A percentile compares a stretch with the other conserved stretches of the same genome.
These are phyloP conservation scores for Pimephales promelas DNA, from an alignment of 2,113 vertebrate genomes.

Conservation along the genomic window DNA sequence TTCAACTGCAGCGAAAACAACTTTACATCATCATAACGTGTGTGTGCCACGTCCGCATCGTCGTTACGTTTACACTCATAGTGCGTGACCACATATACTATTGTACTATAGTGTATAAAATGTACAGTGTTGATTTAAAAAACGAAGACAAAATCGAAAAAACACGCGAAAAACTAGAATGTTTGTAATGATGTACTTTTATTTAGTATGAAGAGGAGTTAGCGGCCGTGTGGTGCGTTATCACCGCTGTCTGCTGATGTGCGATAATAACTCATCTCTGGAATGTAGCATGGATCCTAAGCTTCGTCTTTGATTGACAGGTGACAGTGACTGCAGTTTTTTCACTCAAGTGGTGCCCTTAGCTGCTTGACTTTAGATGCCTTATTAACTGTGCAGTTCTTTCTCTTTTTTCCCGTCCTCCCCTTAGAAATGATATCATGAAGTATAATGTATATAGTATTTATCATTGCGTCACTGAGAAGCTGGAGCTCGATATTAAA, in stretches of 20 bases:
- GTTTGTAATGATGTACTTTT: constrained; percentile 78
- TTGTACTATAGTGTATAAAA: constrained; percentile 82
- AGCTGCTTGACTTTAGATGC: constrained; percentile 77
- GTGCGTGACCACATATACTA: constrained; percentile 59
- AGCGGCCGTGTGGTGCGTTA: background rate
- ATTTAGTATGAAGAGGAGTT: constrained; percentile 68
- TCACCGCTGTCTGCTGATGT: constrained; percentile 17
- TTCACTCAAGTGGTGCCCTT: constrained; percentile 66
- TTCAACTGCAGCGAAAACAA: constrained; percentile 2
- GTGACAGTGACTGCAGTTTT: constrained; percentile 72
- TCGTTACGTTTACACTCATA: constrained; percentile 47
- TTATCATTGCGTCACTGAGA: constrained; percentile 63
- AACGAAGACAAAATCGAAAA: constrained; percentile 13
- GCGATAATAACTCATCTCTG: constrained; percentile 67
- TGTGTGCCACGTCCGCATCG: background rate
- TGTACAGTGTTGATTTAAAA: constrained; percentile 78
- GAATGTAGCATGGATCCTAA: constrained; percentile 76
- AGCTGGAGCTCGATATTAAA: constrained; percentile 38
- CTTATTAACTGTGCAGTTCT: constrained; percentile 76
- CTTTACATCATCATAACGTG: background rate
- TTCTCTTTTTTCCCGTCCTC: constrained; percentile 58
- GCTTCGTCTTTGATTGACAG: constrained; percentile 72
- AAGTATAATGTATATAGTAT: constrained; percentile 73
- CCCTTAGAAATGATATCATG: constrained; percentile 66
- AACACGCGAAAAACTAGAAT: constrained; percentile 72